Conservation (phyloP, 2,113 vertebrate species). For the Tachysurus vachellii region DNA sequence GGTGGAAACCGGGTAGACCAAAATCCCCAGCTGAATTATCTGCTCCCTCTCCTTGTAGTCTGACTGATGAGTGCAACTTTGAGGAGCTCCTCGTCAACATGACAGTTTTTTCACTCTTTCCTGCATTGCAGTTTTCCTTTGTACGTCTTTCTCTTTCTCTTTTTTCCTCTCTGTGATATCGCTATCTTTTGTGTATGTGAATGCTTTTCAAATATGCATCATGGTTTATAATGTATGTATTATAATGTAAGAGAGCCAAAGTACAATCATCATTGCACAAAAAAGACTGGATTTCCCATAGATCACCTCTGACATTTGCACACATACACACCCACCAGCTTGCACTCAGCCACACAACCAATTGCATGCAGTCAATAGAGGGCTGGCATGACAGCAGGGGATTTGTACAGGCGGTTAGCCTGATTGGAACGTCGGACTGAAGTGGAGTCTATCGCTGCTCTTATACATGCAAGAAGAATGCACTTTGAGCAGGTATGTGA, state of each 20-base stretch:
- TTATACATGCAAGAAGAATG: slow-evolving; percentile 1
- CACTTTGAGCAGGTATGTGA: slow-evolving; percentile 17
- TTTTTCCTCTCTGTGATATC: neutral
- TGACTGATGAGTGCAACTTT: slow-evolving; percentile 36
- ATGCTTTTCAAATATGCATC: slow-evolving; percentile 44
- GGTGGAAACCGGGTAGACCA: slow-evolving; percentile 26
- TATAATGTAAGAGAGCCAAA: slow-evolving; percentile 21
- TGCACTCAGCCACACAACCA: slow-evolving; percentile 1
- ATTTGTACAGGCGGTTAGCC: slow-evolving; percentile 21
- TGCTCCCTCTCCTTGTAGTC: slow-evolving; percentile 6
- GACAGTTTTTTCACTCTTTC: slow-evolving; percentile 24
- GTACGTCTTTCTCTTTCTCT: slow-evolving; percentile 8
- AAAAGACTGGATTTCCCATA: slow-evolving; percentile 44
- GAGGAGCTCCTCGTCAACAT: slow-evolving; percentile 38
- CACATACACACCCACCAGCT: slow-evolving; percentile 30
- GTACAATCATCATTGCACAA: slow-evolving; percentile 28
- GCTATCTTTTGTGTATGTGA: slow-evolving; percentile 7
- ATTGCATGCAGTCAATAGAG: neutral
- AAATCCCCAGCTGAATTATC: slow-evolving; percentile 39
- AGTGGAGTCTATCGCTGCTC: slow-evolving; percentile 12
- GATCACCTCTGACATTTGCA: slow-evolving; percentile 57
- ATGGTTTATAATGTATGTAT: neutral
- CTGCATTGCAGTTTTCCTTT: slow-evolving; percentile 7
- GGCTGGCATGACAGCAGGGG: slow-evolving; percentile 1
- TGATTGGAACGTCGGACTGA: slow-evolving; percentile 19